Percentiles rank a stretch among this genome's conserved stretches.
These are phyloP conservation scores for Apamea monoglypha DNA, from an alignment of 2,888 invertebrate genomes.

Conservation along the genomic window DNA sequence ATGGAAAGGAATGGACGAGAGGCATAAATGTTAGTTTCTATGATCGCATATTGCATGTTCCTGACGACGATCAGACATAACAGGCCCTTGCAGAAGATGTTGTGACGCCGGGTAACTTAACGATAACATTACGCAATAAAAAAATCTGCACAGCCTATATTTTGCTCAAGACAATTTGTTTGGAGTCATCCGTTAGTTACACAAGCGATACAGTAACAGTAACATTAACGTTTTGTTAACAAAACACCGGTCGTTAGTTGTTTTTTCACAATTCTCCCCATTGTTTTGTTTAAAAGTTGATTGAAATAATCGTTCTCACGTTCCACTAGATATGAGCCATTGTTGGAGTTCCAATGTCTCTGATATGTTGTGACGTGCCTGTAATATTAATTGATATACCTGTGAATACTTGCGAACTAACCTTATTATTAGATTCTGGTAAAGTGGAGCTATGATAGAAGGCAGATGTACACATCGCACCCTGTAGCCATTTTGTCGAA, in stretches of 20 bases:
- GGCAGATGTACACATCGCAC: too few relatives aligned
- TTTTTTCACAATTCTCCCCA: constrained; percentile 80
- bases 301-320: constrained; percentile 83
- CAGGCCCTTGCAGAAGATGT: not conserved
- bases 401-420: constrained; percentile 3
- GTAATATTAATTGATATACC: constrained; percentile 28
- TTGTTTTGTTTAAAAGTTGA: constrained; percentile 79
- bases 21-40: not conserved
- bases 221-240: constrained; percentile 78
- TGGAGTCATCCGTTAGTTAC: constrained; percentile 70
- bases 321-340: constrained; percentile 74
- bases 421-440: not conserved
- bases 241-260: constrained; percentile 76
- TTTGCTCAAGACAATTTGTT: constrained; percentile 51
- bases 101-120: constrained; percentile 8
- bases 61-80: not conserved
- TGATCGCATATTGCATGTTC: not conserved
- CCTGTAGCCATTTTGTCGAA: too few relatives aligned
- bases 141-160: constrained; percentile 14
- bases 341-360: constrained; percentile 59
- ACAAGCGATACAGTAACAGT: constrained; percentile 77
- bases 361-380: constrained; percentile 40
- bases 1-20: not conserved
- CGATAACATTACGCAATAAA: constrained; percentile 6
- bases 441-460: not conserved